Conservation (phyloP, 1,140 invertebrate species). For the Limonius californicus region DNA sequence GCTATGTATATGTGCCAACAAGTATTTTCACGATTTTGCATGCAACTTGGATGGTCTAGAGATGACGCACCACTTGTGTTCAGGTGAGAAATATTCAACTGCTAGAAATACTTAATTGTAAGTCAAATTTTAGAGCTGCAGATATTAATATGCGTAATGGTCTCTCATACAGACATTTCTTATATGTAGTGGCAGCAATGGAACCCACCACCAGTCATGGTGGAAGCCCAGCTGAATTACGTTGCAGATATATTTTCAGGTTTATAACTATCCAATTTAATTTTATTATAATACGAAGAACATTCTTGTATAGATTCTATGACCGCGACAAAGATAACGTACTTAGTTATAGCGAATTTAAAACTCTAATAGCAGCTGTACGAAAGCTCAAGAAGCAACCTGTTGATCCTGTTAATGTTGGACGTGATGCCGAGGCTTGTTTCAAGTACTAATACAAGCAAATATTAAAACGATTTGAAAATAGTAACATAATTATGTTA, state of each 20-base stretch:
- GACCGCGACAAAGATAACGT: conserved; percentile 35
- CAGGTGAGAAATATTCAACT: conserved; percentile 23
- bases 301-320: conserved; percentile 32
- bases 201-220: conserved; percentile 48
- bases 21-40: conserved; percentile 47
- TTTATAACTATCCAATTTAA: conserved; percentile 17
- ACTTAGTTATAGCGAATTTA: conserved; percentile 34
- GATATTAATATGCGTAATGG: conserved; percentile 47
- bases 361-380: conserved; percentile 28
- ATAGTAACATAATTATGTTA: not conserved
- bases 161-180: conserved; percentile 48
- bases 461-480: too few relatives aligned
- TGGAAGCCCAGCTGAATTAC: conserved; percentile 46
- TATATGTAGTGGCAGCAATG: conserved; percentile 46
- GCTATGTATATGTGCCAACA: conserved; percentile 47
- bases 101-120: not conserved
- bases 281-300: conserved; percentile 11
- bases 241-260: conserved; percentile 51
- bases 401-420: conserved; percentile 27
- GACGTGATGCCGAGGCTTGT: conserved; percentile 32
- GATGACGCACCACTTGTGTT: conserved; percentile 44
- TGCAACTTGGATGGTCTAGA: conserved; percentile 48
- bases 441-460: conserved; percentile 24
- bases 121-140: conserved; percentile 43
- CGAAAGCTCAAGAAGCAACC: conserved; percentile 34